A percentile compares a stretch with the other conserved stretches of the same genome.
Evolutionary conservation across 1,140 invertebrate genomes (phyloP).

Genomic region (Conopomorpha cramerella): DNA sequence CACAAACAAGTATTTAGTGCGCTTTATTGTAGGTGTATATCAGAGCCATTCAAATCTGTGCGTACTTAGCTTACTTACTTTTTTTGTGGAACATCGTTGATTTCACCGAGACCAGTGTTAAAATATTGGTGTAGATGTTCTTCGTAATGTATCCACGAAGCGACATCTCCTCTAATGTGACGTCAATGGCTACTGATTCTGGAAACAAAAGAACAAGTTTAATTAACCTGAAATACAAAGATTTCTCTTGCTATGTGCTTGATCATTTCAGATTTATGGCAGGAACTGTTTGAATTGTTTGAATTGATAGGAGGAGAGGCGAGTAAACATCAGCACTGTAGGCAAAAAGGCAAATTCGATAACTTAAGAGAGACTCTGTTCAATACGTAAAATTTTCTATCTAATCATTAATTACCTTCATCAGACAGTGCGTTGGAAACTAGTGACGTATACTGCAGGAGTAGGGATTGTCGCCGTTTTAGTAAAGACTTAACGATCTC

Average conservation of each 20-base stretch:
- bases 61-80: conserved; percentile 16
- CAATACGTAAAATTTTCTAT: too few relatives aligned
- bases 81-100: conserved; percentile 20
- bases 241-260: too few relatives aligned
- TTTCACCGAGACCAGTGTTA: conserved; percentile 14
- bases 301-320: too few relatives aligned
- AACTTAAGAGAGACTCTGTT: too few relatives aligned
- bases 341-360: too few relatives aligned
- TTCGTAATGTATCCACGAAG: conserved; percentile 16
- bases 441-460: conserved; percentile 16
- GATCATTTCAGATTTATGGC: too few relatives aligned
- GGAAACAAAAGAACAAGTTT: background rate
- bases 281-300: too few relatives aligned
- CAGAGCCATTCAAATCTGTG: too few relatives aligned
- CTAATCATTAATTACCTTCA: conserved; percentile 21
- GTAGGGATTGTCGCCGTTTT: conserved; percentile 4
- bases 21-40: too few relatives aligned
- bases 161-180: conserved; percentile 20
- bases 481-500: conserved; percentile 14
- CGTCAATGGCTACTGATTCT: conserved; percentile 27
- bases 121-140: conserved; percentile 16
- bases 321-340: too few relatives aligned
- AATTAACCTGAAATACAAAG: too few relatives aligned
- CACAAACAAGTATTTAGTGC: too few relatives aligned
- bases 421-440: conserved; percentile 22